Conservation (phyloP, 2,888 invertebrate species). For the Leptinotarsa haldemani region DNA sequence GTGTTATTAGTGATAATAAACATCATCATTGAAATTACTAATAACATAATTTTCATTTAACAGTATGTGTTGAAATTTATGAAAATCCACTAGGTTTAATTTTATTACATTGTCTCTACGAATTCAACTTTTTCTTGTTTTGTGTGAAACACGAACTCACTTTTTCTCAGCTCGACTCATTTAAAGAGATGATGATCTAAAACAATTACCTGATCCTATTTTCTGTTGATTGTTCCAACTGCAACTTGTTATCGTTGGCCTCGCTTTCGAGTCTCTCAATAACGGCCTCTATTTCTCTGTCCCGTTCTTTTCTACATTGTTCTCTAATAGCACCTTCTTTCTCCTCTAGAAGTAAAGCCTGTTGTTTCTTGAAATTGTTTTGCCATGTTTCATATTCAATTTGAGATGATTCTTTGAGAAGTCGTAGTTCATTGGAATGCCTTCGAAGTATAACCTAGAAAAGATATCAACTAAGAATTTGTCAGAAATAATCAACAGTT, state of each 20-base stretch:
- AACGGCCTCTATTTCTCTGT: slow-evolving; percentile 81
- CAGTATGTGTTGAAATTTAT: too few relatives aligned
- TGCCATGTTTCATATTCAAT: slow-evolving; percentile 75
- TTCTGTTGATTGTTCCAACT: slow-evolving; percentile 73
- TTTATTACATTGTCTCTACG: too few relatives aligned
- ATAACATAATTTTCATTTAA: too few relatives aligned
- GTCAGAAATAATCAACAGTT: background rate
- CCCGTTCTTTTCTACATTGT: slow-evolving; percentile 78
- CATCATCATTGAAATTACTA: too few relatives aligned
- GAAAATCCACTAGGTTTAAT: too few relatives aligned
- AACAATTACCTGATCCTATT: slow-evolving; percentile 63
- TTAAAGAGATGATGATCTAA: background rate
- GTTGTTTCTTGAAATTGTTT: slow-evolving; percentile 73
- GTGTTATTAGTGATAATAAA: too few relatives aligned
- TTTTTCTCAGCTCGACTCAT: background rate
- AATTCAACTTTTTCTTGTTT: too few relatives aligned
- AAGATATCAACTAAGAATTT: background rate
- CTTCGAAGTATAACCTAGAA: slow-evolving; percentile 62
- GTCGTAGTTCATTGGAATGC: slow-evolving; percentile 69
- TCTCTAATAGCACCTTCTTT: slow-evolving; percentile 77
- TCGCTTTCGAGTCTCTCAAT: slow-evolving; percentile 78
- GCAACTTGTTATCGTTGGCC: slow-evolving; percentile 70
- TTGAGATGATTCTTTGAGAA: slow-evolving; percentile 72
- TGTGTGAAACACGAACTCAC: too few relatives aligned
- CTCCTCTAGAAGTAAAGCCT: slow-evolving; percentile 71